Evolutionary conservation across 2,888 invertebrate genomes (phyloP).

Genomic region (Rapana venosa): DNA sequence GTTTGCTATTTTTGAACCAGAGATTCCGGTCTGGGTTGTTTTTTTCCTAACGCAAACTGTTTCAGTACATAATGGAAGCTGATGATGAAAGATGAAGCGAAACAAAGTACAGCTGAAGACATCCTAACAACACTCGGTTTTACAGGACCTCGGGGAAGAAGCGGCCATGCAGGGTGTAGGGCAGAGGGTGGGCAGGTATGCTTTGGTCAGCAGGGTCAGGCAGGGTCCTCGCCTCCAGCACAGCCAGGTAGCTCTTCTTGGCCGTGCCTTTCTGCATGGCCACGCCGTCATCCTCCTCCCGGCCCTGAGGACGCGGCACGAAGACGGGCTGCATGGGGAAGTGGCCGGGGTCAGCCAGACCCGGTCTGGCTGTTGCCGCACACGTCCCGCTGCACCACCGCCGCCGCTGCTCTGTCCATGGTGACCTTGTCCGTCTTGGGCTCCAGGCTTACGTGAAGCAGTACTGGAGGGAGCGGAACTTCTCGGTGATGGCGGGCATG

Average conservation of each 20-base stretch:
- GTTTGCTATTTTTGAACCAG: not conserved
- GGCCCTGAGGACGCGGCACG: slow-evolving; percentile 60
- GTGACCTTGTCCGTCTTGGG: slow-evolving; percentile 63
- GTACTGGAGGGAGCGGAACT: slow-evolving; percentile 64
- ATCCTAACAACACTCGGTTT: not conserved
- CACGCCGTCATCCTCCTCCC: slow-evolving; percentile 72
- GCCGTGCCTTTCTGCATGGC: slow-evolving; percentile 67
- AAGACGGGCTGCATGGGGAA: slow-evolving; percentile 73
- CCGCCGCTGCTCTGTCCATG: slow-evolving; percentile 60
- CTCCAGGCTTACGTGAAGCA: slow-evolving; percentile 72
- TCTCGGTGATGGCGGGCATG: slow-evolving; percentile 73
- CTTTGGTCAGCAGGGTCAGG: slow-evolving; percentile 62
- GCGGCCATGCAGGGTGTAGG: slow-evolving; percentile 73
- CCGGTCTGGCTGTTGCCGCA: slow-evolving; percentile 60
- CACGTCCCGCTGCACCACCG: slow-evolving; percentile 71
- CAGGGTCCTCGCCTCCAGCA: slow-evolving; percentile 69
- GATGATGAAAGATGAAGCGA: not conserved
- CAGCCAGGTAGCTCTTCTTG: slow-evolving; percentile 63
- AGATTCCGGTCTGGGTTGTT: not conserved
- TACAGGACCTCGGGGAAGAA: slow-evolving; percentile 63
- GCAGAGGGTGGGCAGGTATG: slow-evolving; percentile 70
- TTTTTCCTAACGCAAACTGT: too few relatives aligned
- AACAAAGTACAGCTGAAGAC: not conserved
- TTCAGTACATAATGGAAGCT: too few relatives aligned
- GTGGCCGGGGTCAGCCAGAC: slow-evolving; percentile 55